Conservation (phyloP, 2,888 invertebrate genomes). For the Microchrysa polita region DNA sequence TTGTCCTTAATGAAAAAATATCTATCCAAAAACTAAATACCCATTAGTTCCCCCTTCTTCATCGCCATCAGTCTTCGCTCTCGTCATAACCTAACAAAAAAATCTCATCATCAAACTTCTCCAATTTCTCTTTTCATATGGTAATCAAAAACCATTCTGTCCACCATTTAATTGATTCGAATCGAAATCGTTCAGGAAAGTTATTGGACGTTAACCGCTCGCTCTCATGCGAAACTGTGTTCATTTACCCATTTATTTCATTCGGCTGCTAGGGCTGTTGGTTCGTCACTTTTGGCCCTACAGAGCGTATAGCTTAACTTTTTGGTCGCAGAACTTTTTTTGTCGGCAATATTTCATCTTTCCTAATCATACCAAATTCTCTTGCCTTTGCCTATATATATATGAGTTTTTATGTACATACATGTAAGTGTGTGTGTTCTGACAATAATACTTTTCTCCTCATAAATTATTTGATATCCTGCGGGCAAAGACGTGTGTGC, state of each 20-base stretch:
- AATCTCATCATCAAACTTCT: background rate
- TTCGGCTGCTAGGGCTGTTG: too few species aligned
- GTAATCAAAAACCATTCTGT: background rate
- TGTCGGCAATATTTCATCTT: constrained; percentile 5
- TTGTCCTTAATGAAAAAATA: too few species aligned
- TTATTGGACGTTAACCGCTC: background rate
- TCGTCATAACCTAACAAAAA: too few species aligned
- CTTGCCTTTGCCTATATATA: background rate
- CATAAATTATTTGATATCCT: constrained; percentile 21
- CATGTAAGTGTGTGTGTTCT: background rate
- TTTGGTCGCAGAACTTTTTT: constrained; percentile 1
- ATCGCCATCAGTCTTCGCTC: too few species aligned
- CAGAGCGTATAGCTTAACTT: background rate
- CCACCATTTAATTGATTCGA: constrained; percentile 6
- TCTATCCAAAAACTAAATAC: too few species aligned
- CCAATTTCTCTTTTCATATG: background rate
- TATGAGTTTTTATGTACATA: too few species aligned
- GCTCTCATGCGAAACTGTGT: background rate
- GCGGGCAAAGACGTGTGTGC: background rate
- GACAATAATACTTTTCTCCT: constrained; percentile 15
- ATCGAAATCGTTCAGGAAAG: background rate
- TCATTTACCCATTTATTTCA: background rate
- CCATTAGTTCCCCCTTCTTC: too few species aligned
- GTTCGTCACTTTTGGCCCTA: background rate
- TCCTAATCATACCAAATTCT: background rate